These are phyloP conservation scores for Microchirus variegatus DNA, from an alignment of 2,797 vertebrate genomes.

Conservation along the genomic window DNA sequence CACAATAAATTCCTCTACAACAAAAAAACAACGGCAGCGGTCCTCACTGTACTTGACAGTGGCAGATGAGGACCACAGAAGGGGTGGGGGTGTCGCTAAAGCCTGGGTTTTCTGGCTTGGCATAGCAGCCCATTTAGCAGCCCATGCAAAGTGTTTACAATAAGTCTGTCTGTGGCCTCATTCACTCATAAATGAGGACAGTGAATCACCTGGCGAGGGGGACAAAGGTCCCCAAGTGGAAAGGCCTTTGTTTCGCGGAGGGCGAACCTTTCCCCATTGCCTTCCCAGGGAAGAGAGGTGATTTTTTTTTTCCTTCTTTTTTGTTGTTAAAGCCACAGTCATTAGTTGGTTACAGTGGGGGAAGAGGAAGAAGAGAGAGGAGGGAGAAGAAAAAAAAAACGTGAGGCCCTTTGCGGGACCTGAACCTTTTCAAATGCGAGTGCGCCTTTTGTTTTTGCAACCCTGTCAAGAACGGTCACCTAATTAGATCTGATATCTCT, in stretches of 20 bases:
- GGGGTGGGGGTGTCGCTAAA: too few species aligned
- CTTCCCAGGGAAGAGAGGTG: conserved; percentile 72
- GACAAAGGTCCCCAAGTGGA: conserved; percentile 85
- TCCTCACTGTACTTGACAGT: conserved; percentile 46
- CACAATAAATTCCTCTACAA: conserved; percentile 58
- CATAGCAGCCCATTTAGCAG: conserved; percentile 64
- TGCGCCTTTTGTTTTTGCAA: conserved; percentile 93
- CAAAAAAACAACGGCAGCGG: conserved; percentile 31
- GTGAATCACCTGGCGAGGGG: conserved; percentile 92
- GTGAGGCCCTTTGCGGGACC: conserved; percentile 88
- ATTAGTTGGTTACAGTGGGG: conserved; percentile 85
- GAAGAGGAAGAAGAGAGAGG: conserved; percentile 44
- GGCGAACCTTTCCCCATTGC: conserved; percentile 79
- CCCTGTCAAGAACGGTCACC: conserved; percentile 93
- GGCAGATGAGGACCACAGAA: conserved; percentile 9
- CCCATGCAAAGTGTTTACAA: conserved; percentile 81
- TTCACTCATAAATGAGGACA: conserved; percentile 80
- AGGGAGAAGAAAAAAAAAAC: conserved; percentile 57
- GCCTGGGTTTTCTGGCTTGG: too few species aligned
- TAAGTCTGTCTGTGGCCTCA: conserved; percentile 80
- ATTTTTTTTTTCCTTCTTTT: conserved; percentile 49
- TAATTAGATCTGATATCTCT: conserved; percentile 98
- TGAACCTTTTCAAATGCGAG: conserved; percentile 91
- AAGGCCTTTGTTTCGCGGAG: conserved; percentile 84
- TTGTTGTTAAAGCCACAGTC: conserved; percentile 86